Conservation (phyloP, 2,113 vertebrate genomes). For the Pedetes capensis region DNA sequence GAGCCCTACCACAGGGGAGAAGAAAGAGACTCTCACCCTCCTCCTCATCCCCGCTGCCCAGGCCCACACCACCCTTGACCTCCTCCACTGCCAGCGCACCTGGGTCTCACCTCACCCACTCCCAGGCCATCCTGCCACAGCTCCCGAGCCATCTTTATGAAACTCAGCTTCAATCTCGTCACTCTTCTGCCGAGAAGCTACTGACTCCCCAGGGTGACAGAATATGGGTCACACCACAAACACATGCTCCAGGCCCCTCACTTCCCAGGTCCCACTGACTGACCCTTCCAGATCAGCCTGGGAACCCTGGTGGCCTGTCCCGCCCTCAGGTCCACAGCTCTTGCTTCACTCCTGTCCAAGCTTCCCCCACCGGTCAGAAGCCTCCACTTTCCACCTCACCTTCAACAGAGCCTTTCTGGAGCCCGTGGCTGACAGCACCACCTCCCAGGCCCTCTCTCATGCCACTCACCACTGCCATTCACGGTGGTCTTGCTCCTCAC, state of each 20-base stretch:
- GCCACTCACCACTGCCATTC: not conserved
- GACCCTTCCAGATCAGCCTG: not conserved
- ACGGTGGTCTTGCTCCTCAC: too few relatives aligned
- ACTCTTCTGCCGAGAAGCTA: not conserved
- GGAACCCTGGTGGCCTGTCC: fast-evolving
- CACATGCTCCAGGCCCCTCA: fast-evolving
- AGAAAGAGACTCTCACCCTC: not conserved
- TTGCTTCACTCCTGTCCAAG: not conserved
- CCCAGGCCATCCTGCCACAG: too few relatives aligned
- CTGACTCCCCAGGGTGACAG: not conserved
- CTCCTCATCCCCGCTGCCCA: not conserved
- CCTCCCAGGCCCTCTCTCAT: not conserved
- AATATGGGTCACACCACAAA: not conserved
- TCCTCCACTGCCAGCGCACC: not conserved
- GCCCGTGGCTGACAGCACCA: not conserved
- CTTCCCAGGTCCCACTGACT: not conserved
- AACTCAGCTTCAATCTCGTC: not conserved
- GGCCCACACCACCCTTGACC: not conserved
- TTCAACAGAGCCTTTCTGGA: not conserved
- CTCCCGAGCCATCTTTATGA: not conserved
- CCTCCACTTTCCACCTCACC: not conserved
- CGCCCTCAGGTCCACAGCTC: not conserved
- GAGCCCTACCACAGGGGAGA: too few relatives aligned
- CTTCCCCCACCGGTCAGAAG: not conserved
- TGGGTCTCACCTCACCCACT: not conserved